These are phyloP conservation scores for Prunella strophiata DNA, from an alignment of 2,797 vertebrate species.

Conservation along the genomic window DNA sequence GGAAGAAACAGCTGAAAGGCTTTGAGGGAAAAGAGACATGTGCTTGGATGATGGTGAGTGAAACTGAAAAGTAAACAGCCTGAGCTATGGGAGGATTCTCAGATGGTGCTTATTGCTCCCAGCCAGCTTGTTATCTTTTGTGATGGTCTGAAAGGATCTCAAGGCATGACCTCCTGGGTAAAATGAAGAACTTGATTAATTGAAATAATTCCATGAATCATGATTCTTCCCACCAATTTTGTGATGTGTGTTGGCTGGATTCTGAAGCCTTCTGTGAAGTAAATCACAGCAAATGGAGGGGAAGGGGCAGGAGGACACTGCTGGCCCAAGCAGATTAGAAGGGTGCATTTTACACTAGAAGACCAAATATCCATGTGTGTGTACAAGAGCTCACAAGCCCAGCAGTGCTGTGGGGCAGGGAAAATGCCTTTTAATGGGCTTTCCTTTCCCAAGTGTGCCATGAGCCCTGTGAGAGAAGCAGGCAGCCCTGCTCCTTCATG, in stretches of 20 bases:
- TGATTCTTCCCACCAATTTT: not conserved
- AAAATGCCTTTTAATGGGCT: not conserved
- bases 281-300: not conserved
- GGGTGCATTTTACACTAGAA: not conserved
- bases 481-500: not conserved
- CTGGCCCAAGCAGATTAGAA: not conserved
- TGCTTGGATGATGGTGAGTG: not conserved
- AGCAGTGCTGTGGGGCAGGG: not conserved
- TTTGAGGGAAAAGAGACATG: not conserved
- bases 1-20: not conserved
- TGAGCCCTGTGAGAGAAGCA: not conserved
- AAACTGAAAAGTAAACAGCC: conserved; percentile 1
- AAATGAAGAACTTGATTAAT: conserved; percentile 33
- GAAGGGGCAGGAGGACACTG: not conserved
- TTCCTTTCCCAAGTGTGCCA: not conserved
- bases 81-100: not conserved
- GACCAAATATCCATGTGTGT: not conserved
- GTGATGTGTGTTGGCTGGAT: not conserved
- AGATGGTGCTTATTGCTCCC: conserved; percentile 20
- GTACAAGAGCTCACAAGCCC: not conserved
- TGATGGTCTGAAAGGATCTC: conserved; percentile 17
- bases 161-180: not conserved
- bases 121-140: conserved; percentile 14
- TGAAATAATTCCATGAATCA: not conserved
- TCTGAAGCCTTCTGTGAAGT: conserved; percentile 1